Evolutionary conservation across 2,113 vertebrate species (phyloP), one percentile per base, ranked within the genome.

Genomic region (Mesitornis unicolor): DNA sequence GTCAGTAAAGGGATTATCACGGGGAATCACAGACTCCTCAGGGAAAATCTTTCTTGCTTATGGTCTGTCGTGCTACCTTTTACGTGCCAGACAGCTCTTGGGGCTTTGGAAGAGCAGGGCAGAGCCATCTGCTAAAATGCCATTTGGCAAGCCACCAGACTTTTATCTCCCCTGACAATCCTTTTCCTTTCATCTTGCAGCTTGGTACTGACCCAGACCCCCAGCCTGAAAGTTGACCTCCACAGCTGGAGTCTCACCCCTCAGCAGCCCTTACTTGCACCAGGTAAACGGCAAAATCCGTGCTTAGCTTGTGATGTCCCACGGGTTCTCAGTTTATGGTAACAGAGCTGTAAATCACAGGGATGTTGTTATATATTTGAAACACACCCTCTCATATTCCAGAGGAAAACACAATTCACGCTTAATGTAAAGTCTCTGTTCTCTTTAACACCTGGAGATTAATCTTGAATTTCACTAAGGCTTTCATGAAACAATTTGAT

Each of bases 381-480:
- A 83, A 90, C 87, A 90, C 82, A 40, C 65, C 81, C 87, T 54
- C 63, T 65, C 13, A 0, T 76, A 9, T 83, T 83, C 82, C 89
- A 47, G 70, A 42, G 79, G 91, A 84, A 83, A 90, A 38, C 76
- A 61, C 35, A 57, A 81, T 48, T 94, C 73, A 92, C 0, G 1
- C 36, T 26, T 80, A 47, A 70, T 75, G 51, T 56, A 60, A 91
- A 28, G 43, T 69, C 74, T 93, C 93, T 77, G 35, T 77, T 94
- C 79, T 75, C 90, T 91, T 87, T 85, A 86, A 81, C 60, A 77
- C 64, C 31, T 57, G 16, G 33, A 79, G 84, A 79, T 94, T 61
- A 89, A 80, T 90, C 90, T 80, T 88, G 95, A 74, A 60, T 94
- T 86, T 83, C 87, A 31, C 60, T 35, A n/a, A 77, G 75, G 40